Base-by-base conservation (phyloP, 1,140 invertebrate genomes). In the Macrobrachium rosenbergii region DNA sequence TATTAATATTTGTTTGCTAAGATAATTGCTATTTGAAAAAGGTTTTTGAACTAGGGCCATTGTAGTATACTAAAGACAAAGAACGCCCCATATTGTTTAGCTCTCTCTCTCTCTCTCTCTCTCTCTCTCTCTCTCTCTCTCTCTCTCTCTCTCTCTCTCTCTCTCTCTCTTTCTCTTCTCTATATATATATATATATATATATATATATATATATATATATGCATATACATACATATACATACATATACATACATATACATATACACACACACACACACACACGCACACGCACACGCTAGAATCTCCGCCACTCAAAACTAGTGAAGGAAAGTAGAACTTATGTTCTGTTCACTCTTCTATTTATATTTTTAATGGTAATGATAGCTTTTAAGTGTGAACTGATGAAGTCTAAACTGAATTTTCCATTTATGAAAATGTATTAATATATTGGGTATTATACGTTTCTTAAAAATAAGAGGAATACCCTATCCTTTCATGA, bases 61-160 rank as follows among this genome's bases (percentile, higher is more conserved):
- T 52, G 8, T 12, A 52, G 52, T 10, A 12, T 52, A 0, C 52
- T 52, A 2, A 12, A 52, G 52, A 52, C 7, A 5, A 52, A 52
- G 7, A 12, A 52, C 12, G n/a, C 12, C 10, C 17, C 17, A n/a
- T 5, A 10, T 67, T 28, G 10, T 16, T 67, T 37, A 37, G 28
- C 64, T 67, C 64, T 67, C 17, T 67, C 64, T 67, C 64, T 67
- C 64, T 67, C 64, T 67, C 64, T 67, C 64, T 67, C 64, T 67
- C 17, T 19, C 64, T 67, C 64, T 67, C 17, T 67, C 10, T 67
- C 64, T 67, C 17, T 67, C 64, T 67, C 64, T 67, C 64, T 67
- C 64, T 67, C 64, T 67, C 64, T 67, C 64, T 67, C 64, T 67
- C 64, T 14, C 64, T n/a, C 64, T 67, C 12, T 67, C 64, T 17